These are phyloP conservation scores for Pediacus dermestoides DNA, from an alignment of 2,888 invertebrate species.

Conservation along the genomic window DNA sequence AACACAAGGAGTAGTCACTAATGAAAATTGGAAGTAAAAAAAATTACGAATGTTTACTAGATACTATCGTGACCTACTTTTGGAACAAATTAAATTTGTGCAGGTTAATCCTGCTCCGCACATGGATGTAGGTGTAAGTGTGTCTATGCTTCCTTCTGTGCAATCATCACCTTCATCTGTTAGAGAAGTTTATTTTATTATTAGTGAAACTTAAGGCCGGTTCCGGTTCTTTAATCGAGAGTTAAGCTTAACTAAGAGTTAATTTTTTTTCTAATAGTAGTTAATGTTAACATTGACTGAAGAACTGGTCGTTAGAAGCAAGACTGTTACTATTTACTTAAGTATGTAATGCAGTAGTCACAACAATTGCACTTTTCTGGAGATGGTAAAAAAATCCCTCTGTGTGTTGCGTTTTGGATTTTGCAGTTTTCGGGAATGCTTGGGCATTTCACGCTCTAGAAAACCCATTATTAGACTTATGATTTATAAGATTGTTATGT, in stretches of 20 bases:
- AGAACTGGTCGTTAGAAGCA: too few species aligned
- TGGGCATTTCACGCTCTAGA: slow-evolving; percentile 21
- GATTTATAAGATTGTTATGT: neutral
- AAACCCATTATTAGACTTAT: slow-evolving; percentile 6
- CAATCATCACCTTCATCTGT: slow-evolving; percentile 55
- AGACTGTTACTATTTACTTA: too few species aligned
- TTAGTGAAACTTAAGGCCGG: slow-evolving; percentile 2
- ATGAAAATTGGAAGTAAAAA: too few species aligned
- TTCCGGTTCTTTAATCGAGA: slow-evolving; percentile 9
- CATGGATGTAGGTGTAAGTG: slow-evolving; percentile 54
- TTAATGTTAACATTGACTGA: too few species aligned
- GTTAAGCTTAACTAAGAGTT: too few species aligned
- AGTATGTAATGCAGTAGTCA: slow-evolving; percentile 56
- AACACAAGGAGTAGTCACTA: slow-evolving; percentile 40
- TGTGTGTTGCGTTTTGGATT: slow-evolving; percentile 57
- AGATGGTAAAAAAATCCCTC: slow-evolving; percentile 55
- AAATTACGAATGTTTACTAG: too few species aligned
- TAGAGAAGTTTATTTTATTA: slow-evolving; percentile 31
- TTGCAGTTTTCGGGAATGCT: slow-evolving; percentile 49
- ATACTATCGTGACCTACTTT: too few species aligned
- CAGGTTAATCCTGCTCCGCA: slow-evolving; percentile 61
- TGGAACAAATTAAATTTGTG: slow-evolving; percentile 14
- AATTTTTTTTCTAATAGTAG: too few species aligned
- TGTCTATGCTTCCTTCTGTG: slow-evolving; percentile 45
- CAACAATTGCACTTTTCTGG: slow-evolving; percentile 64